Evolutionary conservation across 1,140 invertebrate genomes (phyloP).

Genomic region (Drosophila sp.): DNA sequence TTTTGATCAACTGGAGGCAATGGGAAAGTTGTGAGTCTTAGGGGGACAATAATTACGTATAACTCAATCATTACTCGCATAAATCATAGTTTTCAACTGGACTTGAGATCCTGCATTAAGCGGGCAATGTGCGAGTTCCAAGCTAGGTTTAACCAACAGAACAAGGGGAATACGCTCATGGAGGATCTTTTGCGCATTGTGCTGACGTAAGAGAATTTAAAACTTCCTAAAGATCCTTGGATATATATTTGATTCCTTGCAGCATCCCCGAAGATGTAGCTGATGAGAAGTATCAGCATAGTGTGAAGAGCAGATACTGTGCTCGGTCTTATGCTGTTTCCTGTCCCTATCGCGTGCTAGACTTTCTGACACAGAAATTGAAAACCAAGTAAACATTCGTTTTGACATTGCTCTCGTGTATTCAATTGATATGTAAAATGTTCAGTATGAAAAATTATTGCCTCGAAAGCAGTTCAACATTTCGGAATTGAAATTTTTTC

Average conservation of each 20-base stretch:
- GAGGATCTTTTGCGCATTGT: conserved; percentile 64
- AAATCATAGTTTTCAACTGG: conserved; percentile 51
- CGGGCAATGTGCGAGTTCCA: conserved; percentile 65
- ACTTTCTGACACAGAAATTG: conserved; percentile 50
- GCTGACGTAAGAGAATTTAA: conserved; percentile 55
- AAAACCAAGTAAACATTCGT: conserved; percentile 33
- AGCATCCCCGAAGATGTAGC: conserved; percentile 55
- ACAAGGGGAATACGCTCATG: conserved; percentile 47
- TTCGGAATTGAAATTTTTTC: conserved; percentile 1
- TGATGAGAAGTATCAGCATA: conserved; percentile 54
- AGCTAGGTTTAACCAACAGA: conserved; percentile 26
- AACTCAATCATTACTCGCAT: neutral
- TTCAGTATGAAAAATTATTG: neutral
- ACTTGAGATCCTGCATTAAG: conserved; percentile 62
- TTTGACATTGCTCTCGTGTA: neutral
- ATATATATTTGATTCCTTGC: neutral
- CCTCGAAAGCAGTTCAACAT: neutral
- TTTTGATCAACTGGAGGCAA: conserved; percentile 64
- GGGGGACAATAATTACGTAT: neutral
- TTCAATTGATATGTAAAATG: neutral
- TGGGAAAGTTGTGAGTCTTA: conserved; percentile 58
- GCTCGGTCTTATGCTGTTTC: conserved; percentile 46
- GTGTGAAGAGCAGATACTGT: conserved; percentile 33
- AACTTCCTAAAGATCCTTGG: neutral
- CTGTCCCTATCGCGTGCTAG: conserved; percentile 59